These are phyloP conservation scores for Diabrotica virgifera DNA, from an alignment of 1,140 invertebrate species.

Conservation along the genomic window DNA sequence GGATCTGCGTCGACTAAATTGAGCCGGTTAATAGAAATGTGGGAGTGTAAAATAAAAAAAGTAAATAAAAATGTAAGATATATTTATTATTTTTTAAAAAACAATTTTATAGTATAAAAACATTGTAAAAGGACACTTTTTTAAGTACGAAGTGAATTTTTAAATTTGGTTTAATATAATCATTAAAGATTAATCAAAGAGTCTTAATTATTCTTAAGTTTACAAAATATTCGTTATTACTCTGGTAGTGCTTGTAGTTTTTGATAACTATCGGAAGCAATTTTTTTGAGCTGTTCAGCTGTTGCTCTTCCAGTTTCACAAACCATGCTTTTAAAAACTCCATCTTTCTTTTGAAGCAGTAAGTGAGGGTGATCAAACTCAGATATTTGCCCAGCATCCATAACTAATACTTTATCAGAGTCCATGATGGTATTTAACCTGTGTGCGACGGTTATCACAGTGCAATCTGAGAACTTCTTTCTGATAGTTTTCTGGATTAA, in stretches of 20 bases:
- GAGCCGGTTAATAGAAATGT: too few relatives aligned
- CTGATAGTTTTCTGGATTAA: conserved; percentile 62
- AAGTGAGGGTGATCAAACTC: conserved; percentile 70
- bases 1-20: too few relatives aligned
- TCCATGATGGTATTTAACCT: conserved; percentile 61
- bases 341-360: conserved; percentile 61
- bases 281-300: conserved; percentile 49
- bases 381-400: conserved; percentile 63
- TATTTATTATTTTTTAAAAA: too few relatives aligned
- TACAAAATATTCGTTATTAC: conserved; percentile 7
- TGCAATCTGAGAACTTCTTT: conserved; percentile 69
- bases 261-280: conserved; percentile 47
- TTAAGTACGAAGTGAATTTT: too few relatives aligned
- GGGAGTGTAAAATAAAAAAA: too few relatives aligned
- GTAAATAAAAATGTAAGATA: too few relatives aligned
- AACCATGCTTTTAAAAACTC: conserved; percentile 62
- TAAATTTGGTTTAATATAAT: too few relatives aligned
- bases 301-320: conserved; percentile 52
- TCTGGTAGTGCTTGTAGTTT: conserved; percentile 27
- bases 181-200: too few relatives aligned
- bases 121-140: too few relatives aligned
- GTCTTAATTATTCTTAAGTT: too few relatives aligned
- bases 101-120: too few relatives aligned
- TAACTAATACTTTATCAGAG: conserved; percentile 60
- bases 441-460: conserved; percentile 82